Evolutionary conservation across 2,113 vertebrate species (phyloP).

Genomic region (Lasiurus borealis): DNA sequence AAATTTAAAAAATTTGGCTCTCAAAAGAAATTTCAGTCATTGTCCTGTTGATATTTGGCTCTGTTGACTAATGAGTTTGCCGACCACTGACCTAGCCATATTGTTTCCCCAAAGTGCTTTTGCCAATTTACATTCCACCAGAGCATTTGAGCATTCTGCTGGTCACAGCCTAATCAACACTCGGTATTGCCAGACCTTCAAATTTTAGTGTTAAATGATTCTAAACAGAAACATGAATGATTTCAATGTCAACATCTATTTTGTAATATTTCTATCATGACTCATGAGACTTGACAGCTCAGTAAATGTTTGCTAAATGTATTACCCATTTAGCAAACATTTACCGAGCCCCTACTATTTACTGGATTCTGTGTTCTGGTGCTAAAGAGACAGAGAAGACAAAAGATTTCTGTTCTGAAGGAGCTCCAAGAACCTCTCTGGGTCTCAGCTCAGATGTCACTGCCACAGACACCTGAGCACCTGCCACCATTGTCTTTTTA

Average conservation of each 20-base stretch:
- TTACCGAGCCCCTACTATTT: not conserved
- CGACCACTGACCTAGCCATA: not conserved
- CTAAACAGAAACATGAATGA: constrained; percentile 18
- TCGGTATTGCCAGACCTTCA: not conserved
- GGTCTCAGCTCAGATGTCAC: not conserved
- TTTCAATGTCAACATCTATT: not conserved
- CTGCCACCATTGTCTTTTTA: not conserved
- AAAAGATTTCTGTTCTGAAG: not conserved
- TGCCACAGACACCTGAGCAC: not conserved
- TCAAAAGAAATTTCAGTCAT: no score
- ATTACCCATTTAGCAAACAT: no score
- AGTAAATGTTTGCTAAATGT: no score
- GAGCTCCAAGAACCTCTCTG: not conserved
- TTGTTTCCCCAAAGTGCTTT: not conserved
- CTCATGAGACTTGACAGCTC: not conserved
- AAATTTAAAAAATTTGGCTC: no score
- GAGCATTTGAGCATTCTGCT: not conserved
- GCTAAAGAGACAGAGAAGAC: not conserved
- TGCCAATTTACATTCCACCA: not conserved
- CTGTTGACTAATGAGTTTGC: no score
- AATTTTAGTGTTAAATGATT: not conserved
- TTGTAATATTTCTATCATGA: not conserved
- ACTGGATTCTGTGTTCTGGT: not conserved
- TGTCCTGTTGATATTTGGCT: no score
- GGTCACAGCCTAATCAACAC: not conserved